Percentiles rank a stretch among this genome's conserved stretches.
Evolutionary conservation across 2,888 invertebrate genomes (phyloP).

Genomic region (Agrotis exclamationis): DNA sequence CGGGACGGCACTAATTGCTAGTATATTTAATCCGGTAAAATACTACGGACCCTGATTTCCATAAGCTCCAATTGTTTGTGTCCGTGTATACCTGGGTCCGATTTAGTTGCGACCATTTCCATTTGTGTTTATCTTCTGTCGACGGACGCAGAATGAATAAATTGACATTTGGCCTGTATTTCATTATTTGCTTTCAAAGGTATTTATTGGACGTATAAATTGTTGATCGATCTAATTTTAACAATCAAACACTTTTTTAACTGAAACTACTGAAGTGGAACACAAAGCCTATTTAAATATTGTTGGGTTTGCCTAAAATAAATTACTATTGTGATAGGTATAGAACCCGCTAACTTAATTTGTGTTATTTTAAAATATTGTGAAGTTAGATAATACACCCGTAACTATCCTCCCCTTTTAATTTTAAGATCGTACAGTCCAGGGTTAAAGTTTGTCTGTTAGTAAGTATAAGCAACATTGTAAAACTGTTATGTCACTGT

Average conservation of each 20-base stretch:
- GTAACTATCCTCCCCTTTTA: no score
- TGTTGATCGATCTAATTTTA: neutral
- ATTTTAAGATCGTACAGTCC: no score
- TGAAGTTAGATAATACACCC: no score
- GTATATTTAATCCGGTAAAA: slow-evolving; percentile 90
- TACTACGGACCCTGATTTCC: slow-evolving; percentile 89
- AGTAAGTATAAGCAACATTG: no score
- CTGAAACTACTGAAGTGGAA: neutral
- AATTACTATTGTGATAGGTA: neutral
- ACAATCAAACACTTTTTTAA: neutral
- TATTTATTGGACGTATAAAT: slow-evolving; percentile 28
- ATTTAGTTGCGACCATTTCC: slow-evolving; percentile 86
- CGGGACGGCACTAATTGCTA: slow-evolving; percentile 88
- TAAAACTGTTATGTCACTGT: no score
- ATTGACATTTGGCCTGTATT: slow-evolving; percentile 73
- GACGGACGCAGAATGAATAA: slow-evolving; percentile 82
- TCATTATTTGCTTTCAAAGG: slow-evolving; percentile 70
- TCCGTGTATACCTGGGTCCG: slow-evolving; percentile 82
- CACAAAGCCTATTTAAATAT: neutral
- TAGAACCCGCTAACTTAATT: no score
- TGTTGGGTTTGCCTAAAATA: neutral
- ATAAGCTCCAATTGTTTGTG: slow-evolving; percentile 90
- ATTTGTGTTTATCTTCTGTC: slow-evolving; percentile 83
- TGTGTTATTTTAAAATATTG: no score
- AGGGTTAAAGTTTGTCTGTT: no score